Evolutionary conservation across 1,140 invertebrate species (phyloP).

Genomic region (Bombus cullumanus): DNA sequence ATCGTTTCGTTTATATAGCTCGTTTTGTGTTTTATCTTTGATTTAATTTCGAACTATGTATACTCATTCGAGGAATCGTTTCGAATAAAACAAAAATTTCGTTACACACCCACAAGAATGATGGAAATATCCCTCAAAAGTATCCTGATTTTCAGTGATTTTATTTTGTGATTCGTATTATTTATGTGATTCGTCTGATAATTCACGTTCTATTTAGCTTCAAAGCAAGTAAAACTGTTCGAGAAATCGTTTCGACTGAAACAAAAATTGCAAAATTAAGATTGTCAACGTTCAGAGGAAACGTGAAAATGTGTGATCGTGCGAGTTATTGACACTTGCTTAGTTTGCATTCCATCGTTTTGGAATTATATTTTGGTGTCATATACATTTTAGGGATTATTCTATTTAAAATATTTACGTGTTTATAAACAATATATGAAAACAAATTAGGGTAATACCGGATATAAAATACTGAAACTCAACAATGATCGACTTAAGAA

Average conservation of each 20-base stretch:
- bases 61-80: background rate
- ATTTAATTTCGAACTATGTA: no score
- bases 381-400: background rate
- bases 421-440: background rate
- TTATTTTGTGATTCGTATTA: no score
- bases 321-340: background rate
- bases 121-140: conserved; percentile 79
- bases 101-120: conserved; percentile 72
- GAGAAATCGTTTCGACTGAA: background rate
- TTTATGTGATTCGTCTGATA: background rate
- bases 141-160: conserved; percentile 10
- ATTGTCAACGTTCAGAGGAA: background rate
- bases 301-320: background rate
- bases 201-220: no score
- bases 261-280: background rate
- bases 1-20: background rate
- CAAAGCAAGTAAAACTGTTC: background rate
- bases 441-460: no score
- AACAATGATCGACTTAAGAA: no score
- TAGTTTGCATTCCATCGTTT: background rate
- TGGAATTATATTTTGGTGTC: background rate
- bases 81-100: background rate
- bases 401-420: background rate
- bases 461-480: no score
- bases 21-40: no score